Evolutionary conservation across 2,888 invertebrate species (phyloP).

Genomic region (Pseudococcus longispinus): DNA sequence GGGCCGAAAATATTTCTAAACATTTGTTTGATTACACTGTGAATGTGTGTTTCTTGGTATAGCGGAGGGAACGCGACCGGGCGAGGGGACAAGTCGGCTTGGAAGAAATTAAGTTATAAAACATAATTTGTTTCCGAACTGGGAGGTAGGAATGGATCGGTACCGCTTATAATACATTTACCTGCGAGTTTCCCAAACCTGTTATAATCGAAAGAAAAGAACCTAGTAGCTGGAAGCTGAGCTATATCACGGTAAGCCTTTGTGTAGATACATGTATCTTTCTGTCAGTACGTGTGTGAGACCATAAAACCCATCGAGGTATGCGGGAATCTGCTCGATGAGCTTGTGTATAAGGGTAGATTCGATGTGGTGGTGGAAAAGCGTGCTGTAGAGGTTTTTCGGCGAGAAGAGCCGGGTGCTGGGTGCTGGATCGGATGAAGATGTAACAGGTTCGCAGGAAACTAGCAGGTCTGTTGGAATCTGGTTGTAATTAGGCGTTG

Average conservation of each 20-base stretch:
- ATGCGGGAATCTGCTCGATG: too few species aligned
- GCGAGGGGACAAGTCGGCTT: background rate
- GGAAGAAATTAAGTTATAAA: slow-evolving; percentile 55
- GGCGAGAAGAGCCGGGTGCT: background rate
- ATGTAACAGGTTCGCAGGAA: background rate
- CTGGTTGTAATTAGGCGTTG: slow-evolving; percentile 56
- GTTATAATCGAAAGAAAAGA: slow-evolving; percentile 23
- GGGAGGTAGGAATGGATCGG: slow-evolving; percentile 52
- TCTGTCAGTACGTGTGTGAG: too few species aligned
- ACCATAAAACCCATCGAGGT: too few species aligned
- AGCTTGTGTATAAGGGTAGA: too few species aligned
- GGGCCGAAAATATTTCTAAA: slow-evolving; percentile 54
- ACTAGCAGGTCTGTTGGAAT: slow-evolving; percentile 49
- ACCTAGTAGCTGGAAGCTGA: background rate
- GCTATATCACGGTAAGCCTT: background rate
- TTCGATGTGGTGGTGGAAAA: background rate
- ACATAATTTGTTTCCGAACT: slow-evolving; percentile 55
- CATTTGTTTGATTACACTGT: slow-evolving; percentile 56
- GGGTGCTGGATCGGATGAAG: background rate
- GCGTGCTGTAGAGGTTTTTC: too few species aligned
- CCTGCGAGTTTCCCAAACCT: slow-evolving; percentile 47
- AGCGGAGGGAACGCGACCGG: background rate
- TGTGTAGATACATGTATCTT: too few species aligned
- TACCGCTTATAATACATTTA: slow-evolving; percentile 53
- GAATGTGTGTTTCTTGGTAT: slow-evolving; percentile 50